Percentiles rank a stretch among this genome's conserved stretches.
Evolutionary conservation across 2,888 invertebrate genomes (phyloP).

Genomic region (Scaptomyza tumidula): DNA sequence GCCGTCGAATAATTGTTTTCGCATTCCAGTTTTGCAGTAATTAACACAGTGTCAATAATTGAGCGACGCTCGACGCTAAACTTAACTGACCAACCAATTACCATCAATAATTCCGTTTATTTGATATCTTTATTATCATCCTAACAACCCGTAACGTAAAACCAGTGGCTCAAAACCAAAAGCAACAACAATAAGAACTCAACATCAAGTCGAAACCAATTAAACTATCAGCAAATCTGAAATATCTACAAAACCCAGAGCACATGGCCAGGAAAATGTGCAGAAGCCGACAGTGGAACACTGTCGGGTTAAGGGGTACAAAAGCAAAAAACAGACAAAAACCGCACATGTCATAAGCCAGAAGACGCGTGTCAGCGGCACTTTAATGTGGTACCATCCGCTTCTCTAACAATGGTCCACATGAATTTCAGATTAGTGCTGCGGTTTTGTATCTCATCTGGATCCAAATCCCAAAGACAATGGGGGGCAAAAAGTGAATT

Average conservation of each 20-base stretch:
- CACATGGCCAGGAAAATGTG: slow-evolving; percentile 40
- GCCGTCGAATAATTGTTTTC: background rate
- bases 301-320: too few relatives aligned
- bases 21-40: slow-evolving; percentile 19
- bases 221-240: slow-evolving; percentile 75
- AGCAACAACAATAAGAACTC: slow-evolving; percentile 17
- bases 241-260: slow-evolving; percentile 31
- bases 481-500: slow-evolving; percentile 48
- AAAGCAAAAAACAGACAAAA: background rate
- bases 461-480: slow-evolving; percentile 47
- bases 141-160: slow-evolving; percentile 51
- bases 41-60: slow-evolving; percentile 29
- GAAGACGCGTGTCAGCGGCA: slow-evolving; percentile 73
- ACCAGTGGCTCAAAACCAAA: slow-evolving; percentile 56
- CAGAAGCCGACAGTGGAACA: slow-evolving; percentile 20
- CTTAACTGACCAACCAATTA: slow-evolving; percentile 54
- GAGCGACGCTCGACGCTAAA: slow-evolving; percentile 6
- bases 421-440: slow-evolving; percentile 59
- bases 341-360: slow-evolving; percentile 71
- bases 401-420: slow-evolving; percentile 46
- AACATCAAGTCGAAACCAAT: slow-evolving; percentile 64
- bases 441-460: slow-evolving; percentile 14
- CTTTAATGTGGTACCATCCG: slow-evolving; percentile 67
- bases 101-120: slow-evolving; percentile 52
- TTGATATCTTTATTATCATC: slow-evolving; percentile 69